Conservation (phyloP, 1,140 invertebrate genomes). For the Zophobas morio region DNA sequence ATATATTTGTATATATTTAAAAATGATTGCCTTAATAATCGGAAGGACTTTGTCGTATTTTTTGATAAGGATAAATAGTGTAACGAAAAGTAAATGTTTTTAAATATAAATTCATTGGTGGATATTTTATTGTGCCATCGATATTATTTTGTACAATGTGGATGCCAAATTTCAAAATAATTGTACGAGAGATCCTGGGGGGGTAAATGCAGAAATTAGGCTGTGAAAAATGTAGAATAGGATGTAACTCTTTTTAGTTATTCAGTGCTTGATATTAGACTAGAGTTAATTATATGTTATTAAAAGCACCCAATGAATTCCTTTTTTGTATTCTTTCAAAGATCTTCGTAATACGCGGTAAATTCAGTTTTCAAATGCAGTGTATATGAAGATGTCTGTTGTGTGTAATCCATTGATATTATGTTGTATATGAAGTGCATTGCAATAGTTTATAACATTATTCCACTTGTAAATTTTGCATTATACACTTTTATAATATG, state of each 20-base stretch:
- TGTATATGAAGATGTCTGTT: slow-evolving; percentile 8
- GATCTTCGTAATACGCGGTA: not conserved
- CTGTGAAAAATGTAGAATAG: slow-evolving; percentile 40
- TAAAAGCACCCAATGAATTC: not conserved
- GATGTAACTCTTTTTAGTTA: slow-evolving; percentile 17
- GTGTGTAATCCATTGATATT: slow-evolving; percentile 5
- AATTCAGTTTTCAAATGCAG: slow-evolving; percentile 9
- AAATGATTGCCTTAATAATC: slow-evolving; percentile 37
- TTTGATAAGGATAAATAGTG: slow-evolving; percentile 10
- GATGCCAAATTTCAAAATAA: slow-evolving; percentile 38
- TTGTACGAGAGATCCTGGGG: slow-evolving; percentile 30
- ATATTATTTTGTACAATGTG: slow-evolving; percentile 20
- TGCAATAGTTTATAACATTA: slow-evolving; percentile 16
- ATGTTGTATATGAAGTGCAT: not conserved
- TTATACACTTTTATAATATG: slow-evolving; percentile 24
- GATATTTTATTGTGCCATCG: slow-evolving; percentile 37
- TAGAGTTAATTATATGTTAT: slow-evolving; percentile 1
- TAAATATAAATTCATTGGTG: slow-evolving; percentile 21
- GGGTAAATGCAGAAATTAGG: slow-evolving; percentile 33
- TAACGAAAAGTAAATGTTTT: too few relatives aligned
- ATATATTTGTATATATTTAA: slow-evolving; percentile 35
- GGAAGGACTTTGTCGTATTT: slow-evolving; percentile 35
- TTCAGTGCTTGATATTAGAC: slow-evolving; percentile 29
- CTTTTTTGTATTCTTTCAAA: slow-evolving; percentile 24
- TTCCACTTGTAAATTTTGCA: not conserved